Evolutionary conservation across 1,140 invertebrate species (phyloP), one percentile per base, ranked within the genome.

Genomic region (Mizuhopecten yessoensis): DNA sequence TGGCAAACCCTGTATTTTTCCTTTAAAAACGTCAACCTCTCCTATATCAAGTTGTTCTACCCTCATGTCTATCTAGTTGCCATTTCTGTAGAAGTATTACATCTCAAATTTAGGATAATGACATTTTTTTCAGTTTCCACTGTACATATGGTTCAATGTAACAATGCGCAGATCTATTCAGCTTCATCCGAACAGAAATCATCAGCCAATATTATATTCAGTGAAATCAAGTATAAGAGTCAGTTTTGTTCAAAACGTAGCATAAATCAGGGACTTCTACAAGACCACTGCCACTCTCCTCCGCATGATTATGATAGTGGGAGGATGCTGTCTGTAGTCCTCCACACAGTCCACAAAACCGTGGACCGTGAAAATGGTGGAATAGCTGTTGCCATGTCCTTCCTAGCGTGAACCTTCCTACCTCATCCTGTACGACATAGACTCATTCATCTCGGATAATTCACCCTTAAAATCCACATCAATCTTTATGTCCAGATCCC

Each of bases 351-450:
- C 57, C 57, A 29, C 57, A 75, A 29, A 17, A 13, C 42, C 42
- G 17, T 13, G 23, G 57, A 75, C 20, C 0, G 87, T 87, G 87
- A 20, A 87, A 87, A 87, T 36, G 36, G 34, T 87, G 36, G 36
- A 87, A 23, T 36, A n/a, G 29, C 15, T 49, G 45, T 86, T 33
- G 42, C 29, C 23, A 3, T 89, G 17, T 20, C 36, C 36, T 39
- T 39, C 36, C 36, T 39, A 7, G 23, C 45, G 15, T 34, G 11
- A 7, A 34, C 15, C 0, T 29, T 86, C 87, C 98, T 98, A 99
- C 97, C 99, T 99, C 99, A 99, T 99, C 95, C 99, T 97, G 96
- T 99, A 99, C 91, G 98, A 97, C 96, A 99, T 99, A 89, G 97
- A 98, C 97, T 99, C 99, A 89, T 98, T 97, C 90, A 99, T 97